Conservation (phyloP, 2,113 vertebrate genomes). For the Phylloscopus trochilus region DNA sequence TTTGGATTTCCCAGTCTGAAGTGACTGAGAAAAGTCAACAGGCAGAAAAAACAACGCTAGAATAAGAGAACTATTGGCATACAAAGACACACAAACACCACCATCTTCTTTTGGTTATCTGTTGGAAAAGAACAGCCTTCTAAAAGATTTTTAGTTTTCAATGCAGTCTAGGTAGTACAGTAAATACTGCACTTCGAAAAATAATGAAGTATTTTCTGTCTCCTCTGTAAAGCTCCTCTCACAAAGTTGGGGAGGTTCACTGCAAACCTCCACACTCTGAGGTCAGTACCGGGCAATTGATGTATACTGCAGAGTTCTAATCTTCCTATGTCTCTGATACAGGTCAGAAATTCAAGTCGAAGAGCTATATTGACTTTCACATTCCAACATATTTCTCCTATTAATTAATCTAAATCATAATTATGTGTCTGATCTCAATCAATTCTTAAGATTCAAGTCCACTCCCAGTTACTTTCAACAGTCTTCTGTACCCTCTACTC, state of each 20-base stretch:
- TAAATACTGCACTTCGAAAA: neutral
- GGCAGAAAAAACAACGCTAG: neutral
- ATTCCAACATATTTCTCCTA: neutral
- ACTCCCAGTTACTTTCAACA: neutral
- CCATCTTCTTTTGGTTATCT: neutral
- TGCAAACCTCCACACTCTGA: neutral
- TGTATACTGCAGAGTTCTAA: neutral
- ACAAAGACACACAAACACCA: neutral
- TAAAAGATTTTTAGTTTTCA: neutral
- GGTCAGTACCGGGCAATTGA: fast-evolving
- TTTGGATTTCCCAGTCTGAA: neutral
- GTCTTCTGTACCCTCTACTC: neutral
- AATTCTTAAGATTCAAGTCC: neutral
- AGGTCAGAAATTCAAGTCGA: neutral
- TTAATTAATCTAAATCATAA: neutral
- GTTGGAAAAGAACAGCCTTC: neutral
- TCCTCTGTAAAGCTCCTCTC: neutral
- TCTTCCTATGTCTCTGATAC: neutral
- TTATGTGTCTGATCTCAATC: neutral
- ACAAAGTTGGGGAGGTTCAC: neutral
- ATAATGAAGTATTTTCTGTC: neutral
- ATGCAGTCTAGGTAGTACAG: neutral
- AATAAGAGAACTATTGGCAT: neutral
- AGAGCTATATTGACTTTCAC: neutral
- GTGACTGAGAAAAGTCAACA: neutral